Evolutionary conservation across 2,888 invertebrate species (phyloP), one percentile per base, ranked within the genome.

Genomic region (Platycnemis pennipes): DNA sequence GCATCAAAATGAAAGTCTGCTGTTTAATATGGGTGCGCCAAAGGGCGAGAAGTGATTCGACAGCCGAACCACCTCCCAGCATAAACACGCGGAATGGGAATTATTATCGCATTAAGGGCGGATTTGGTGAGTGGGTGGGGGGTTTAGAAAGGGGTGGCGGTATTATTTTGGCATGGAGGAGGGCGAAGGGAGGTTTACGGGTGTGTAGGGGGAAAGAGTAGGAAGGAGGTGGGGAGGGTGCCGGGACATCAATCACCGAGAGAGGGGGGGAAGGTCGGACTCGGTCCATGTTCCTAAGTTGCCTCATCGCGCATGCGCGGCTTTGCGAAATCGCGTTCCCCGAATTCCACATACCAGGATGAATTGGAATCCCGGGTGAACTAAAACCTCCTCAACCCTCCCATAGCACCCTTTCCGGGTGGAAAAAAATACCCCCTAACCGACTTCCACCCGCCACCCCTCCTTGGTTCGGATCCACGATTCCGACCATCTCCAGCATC

Each of bases 271-370:
- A n/a, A n/a, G n/a, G n/a, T n/a, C 31, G 77, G 77, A 31, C 77
- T 31, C n/a, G 37, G 77, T 77, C 77, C 77, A 63, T 77, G 77
- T 16, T 37, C 49, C 88, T 16, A 49, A 53, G 89, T 22, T 31
- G 56, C 63, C 44, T 44, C 63, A 45, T 91, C 44, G 91, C 63
- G 91, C 91, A 91, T 46, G 87, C 91, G 63, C 56, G 63, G 91
- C 63, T 91, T 89, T 89, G 89, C 89, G 44, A 63, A 91, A 91
- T 91, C 91, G 91, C 91, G 91, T 91, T 91, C 91, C n/a, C 91
- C 63, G 44, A 69, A 91, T 91, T 91, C 91, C 91, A 69, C 91
- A 91, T 91, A 63, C 91, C 91, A 63, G 63, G 44, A 26, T 69
- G 91, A 91, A 91, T 63, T 91, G 91, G 63, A 91, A 63, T 44